Conservation (phyloP, 2,888 invertebrate species). For the Galeopsomyia nigrocyanea region DNA sequence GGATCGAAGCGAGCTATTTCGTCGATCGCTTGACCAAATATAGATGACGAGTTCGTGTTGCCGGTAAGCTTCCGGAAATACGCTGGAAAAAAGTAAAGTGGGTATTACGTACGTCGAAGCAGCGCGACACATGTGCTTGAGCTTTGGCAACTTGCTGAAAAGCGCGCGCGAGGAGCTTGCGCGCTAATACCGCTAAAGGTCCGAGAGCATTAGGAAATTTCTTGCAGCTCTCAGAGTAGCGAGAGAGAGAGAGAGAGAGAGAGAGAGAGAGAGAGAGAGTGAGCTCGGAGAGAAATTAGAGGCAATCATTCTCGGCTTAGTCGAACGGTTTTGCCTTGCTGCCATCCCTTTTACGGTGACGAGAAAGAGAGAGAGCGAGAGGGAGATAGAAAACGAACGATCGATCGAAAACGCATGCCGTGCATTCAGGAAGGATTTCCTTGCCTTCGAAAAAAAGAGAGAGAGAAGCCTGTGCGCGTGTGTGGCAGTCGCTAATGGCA, state of each 20-base stretch:
- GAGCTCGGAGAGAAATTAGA: slow-evolving; percentile 60
- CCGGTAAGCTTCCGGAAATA: too few relatives aligned
- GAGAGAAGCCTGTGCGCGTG: neutral
- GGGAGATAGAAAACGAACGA: slow-evolving; percentile 1
- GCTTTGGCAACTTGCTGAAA: neutral
- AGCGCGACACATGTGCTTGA: neutral
- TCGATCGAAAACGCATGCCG: slow-evolving; percentile 32
- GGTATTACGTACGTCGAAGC: neutral
- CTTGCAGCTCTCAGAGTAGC: slow-evolving; percentile 55
- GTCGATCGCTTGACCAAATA: too few relatives aligned
- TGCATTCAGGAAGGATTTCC: slow-evolving; percentile 34
- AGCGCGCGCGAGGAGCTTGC: too few relatives aligned
- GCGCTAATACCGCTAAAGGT: too few relatives aligned
- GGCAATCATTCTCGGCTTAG: slow-evolving; percentile 65
- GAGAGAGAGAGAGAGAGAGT: slow-evolving; percentile 47
- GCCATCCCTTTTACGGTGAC: neutral
- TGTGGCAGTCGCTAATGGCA: slow-evolving; percentile 33
- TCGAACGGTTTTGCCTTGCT: slow-evolving; percentile 54
- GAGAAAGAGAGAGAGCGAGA: neutral
- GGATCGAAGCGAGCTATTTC: too few relatives aligned
- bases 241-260: slow-evolving; percentile 47
- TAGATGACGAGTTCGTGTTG: too few relatives aligned
- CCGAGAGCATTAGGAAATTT: slow-evolving; percentile 66
- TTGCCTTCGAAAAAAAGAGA: neutral
- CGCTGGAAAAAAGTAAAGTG: neutral